phyloP scores from a whole-genome alignment of 2,113 vertebrate species.

The Maccullochella peelii region DNA sequence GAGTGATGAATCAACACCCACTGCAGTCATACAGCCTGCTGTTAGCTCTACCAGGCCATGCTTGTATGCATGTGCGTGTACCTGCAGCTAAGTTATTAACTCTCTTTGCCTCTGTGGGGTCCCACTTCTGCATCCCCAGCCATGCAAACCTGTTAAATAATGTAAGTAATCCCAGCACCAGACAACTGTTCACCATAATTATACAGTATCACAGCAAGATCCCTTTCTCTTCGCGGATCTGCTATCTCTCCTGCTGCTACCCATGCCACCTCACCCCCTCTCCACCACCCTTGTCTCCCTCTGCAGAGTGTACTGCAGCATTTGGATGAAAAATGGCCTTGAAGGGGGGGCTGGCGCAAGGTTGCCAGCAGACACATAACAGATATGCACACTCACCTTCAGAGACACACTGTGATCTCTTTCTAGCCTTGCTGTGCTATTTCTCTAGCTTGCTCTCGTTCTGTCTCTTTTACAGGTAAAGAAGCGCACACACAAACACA shows the following conservation, averaged over 20 bases:
- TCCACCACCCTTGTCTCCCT: slow-evolving; percentile 42
- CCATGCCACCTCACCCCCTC: slow-evolving; percentile 14
- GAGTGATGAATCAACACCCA: slow-evolving; percentile 72
- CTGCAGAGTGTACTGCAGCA: slow-evolving; percentile 79
- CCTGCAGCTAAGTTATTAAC: slow-evolving; percentile 37
- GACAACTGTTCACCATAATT: slow-evolving; percentile 5
- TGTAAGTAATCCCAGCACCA: slow-evolving; percentile 8
- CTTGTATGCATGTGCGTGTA: slow-evolving; percentile 42
- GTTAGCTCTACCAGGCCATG: slow-evolving; percentile 48
- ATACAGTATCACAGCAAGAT: slow-evolving; percentile 22
- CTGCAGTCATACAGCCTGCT: slow-evolving; percentile 55
- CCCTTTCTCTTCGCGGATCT: slow-evolving; percentile 10
- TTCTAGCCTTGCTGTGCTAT: slow-evolving; percentile 34
- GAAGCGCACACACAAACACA: slow-evolving; percentile 16
- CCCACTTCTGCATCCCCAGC: slow-evolving; percentile 21
- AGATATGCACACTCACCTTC: slow-evolving; percentile 69
- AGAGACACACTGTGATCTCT: slow-evolving; percentile 48
- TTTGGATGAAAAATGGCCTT: slow-evolving; percentile 75
- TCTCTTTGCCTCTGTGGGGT: slow-evolving; percentile 11
- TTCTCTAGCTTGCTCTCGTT: slow-evolving; percentile 48
- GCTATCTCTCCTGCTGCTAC: slow-evolving; percentile 39
- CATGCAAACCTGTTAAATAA: slow-evolving; percentile 38
- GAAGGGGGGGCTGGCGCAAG: slow-evolving; percentile 67
- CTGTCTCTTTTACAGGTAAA: slow-evolving; percentile 34
- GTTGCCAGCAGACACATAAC: slow-evolving; percentile 73